A percentile compares a stretch with the other conserved stretches of the same genome.
These are phyloP conservation scores for Gymnodraco acuticeps DNA, from an alignment of 2,797 vertebrate genomes.

Conservation along the genomic window DNA sequence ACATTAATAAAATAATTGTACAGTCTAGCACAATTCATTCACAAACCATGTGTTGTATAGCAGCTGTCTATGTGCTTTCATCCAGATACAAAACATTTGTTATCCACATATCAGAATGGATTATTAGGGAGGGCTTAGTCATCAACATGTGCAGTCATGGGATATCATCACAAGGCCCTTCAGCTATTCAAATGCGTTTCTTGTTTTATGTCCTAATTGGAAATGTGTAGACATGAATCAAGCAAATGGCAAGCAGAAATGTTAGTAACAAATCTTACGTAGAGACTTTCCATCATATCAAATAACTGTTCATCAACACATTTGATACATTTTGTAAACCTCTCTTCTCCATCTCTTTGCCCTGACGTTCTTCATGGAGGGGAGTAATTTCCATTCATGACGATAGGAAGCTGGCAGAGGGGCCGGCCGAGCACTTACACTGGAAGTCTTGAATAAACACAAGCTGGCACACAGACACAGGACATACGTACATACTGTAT, in stretches of 20 bases:
- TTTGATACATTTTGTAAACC: not conserved
- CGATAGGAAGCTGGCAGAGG: slow-evolving; percentile 34
- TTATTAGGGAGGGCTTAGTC: too few relatives aligned
- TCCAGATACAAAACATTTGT: too few relatives aligned
- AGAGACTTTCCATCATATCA: not conserved
- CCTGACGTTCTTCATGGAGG: slow-evolving; percentile 6
- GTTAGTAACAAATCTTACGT: not conserved
- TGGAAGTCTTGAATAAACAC: slow-evolving; percentile 41
- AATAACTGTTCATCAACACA: not conserved
- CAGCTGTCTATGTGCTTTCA: too few relatives aligned
- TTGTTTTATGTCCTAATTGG: too few relatives aligned
- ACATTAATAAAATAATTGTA: too few relatives aligned
- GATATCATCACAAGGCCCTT: too few relatives aligned
- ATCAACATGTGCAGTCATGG: too few relatives aligned
- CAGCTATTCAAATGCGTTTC: too few relatives aligned
- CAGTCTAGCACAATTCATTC: too few relatives aligned
- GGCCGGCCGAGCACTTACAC: slow-evolving; percentile 29
- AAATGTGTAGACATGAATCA: not conserved
- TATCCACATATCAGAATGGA: too few relatives aligned
- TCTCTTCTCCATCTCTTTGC: slow-evolving; percentile 6
- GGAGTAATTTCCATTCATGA: slow-evolving; percentile 25
- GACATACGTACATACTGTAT: not conserved
- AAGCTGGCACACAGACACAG: slow-evolving; percentile 23
- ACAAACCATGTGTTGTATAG: too few relatives aligned
- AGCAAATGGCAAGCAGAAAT: not conserved